phyloP scores from a whole-genome alignment of 2,888 invertebrate species.

The Oeneis ivallda region DNA sequence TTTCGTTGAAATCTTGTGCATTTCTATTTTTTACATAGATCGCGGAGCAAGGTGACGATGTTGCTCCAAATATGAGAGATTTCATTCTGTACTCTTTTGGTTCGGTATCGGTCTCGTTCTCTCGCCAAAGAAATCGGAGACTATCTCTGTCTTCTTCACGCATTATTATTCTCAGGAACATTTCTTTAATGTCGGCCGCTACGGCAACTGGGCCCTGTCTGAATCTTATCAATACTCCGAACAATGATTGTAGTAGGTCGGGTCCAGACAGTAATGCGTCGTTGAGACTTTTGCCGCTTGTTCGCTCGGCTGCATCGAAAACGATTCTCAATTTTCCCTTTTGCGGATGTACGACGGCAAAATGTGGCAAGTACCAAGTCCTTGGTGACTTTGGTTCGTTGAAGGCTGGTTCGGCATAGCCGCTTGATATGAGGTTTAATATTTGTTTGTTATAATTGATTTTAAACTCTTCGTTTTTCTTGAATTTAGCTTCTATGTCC shows the following conservation, averaged over 20 bases:
- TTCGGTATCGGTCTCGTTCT: too few relatives aligned
- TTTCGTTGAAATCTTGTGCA: too few relatives aligned
- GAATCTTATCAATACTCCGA: neutral
- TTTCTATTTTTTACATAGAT: too few relatives aligned
- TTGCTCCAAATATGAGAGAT: too few relatives aligned
- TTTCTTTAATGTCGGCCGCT: neutral
- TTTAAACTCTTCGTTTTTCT: neutral
- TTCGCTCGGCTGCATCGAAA: neutral
- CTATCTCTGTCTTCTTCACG: too few relatives aligned
- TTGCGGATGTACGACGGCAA: neutral
- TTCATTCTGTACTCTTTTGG: too few relatives aligned
- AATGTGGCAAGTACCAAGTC: neutral
- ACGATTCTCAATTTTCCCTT: neutral
- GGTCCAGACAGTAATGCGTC: neutral
- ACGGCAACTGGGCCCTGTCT: neutral
- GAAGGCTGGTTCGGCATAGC: neutral
- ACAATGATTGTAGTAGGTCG: neutral
- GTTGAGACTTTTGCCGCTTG: neutral
- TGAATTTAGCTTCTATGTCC: neutral
- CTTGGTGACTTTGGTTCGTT: neutral
- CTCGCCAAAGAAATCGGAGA: too few relatives aligned
- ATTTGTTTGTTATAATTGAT: neutral
- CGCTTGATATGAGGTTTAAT: neutral
- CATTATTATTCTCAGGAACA: neutral
- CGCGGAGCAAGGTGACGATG: too few relatives aligned